Evolutionary conservation across 2,113 vertebrate species (phyloP), one percentile per base, ranked within the genome.

Genomic region (Neotoma lepida): DNA sequence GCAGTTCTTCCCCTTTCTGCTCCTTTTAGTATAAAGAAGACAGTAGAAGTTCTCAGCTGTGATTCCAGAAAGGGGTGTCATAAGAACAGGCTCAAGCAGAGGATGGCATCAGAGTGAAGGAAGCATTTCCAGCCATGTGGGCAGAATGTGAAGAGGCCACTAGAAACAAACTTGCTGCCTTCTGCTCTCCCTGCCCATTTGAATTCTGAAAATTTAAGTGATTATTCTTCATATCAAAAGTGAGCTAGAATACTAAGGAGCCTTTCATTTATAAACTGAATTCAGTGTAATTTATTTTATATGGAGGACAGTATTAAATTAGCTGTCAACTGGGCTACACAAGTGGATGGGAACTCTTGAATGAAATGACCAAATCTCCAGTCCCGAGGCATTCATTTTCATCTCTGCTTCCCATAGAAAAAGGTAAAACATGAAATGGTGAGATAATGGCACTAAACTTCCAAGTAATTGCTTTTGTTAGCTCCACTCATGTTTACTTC

Each of bases 301-400:
- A 97, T 97, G 78, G 96, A 97, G 71, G 94, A 97, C 98, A 97
- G 96, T 96, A 97, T 97, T 98, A 98, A 98, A 98, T 98, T 98
- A 98, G 97, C 98, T 97, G 97, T 98, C 98, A 98, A 13, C 97
- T 77, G 91, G 93, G 93, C 97, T 91, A 86, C 95, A 89, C 95
- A 95, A 96, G 97, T 96, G 97, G 97, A 66, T 91, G 93, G 98
- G 97, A 97, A 95, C 96, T 98, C 97, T 87, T 94, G 97, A 98
- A 98, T 97, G 98, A 97, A 98, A 97, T 98, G 94, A 95, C 96
- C 97, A 96, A 94, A 94, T 97, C 96, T 93, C 73, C 15, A 51
- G 96, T 98, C 98, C 95, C 0, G 88, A 97, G 97, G 96, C 97
- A 84, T 98, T 98, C 92, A 87, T 96, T 98, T 97, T 95, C 96